Evolutionary conservation across 2,888 invertebrate genomes (phyloP).

Genomic region (Calameuta idolon): DNA sequence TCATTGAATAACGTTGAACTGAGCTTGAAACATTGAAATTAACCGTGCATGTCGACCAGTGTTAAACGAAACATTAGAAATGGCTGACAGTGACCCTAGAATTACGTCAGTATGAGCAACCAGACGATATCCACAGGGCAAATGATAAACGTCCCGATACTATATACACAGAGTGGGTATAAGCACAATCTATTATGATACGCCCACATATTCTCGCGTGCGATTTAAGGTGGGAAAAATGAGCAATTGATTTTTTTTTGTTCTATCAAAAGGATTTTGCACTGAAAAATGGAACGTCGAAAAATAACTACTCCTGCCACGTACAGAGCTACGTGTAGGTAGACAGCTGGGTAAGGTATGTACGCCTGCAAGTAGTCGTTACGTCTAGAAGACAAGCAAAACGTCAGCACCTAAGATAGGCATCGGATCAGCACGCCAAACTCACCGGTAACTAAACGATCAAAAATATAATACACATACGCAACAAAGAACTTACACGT

Average conservation of each 20-base stretch:
- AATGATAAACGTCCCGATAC: not conserved
- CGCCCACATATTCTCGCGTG: not conserved
- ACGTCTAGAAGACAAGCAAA: not conserved
- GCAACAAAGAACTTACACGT: not conserved
- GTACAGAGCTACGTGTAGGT: not conserved
- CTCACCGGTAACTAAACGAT: not conserved
- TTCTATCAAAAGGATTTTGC: not conserved
- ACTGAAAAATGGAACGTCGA: not conserved
- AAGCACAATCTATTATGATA: not conserved
- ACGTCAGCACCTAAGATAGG: not conserved
- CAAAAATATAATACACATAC: not conserved
- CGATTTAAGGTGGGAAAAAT: not conserved
- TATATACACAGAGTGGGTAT: not conserved
- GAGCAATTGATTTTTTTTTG: not conserved
- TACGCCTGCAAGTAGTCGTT: not conserved
- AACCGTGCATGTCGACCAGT: not conserved
- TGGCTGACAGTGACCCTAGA: not conserved
- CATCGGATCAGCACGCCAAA: not conserved
- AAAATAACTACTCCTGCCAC: not conserved
- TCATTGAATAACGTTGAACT: not conserved
- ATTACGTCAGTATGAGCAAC: not conserved
- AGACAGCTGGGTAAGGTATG: not conserved
- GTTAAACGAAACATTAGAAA: not conserved
- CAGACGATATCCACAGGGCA: not conserved
- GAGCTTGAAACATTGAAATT: not conserved